Percentiles rank a stretch among this genome's conserved stretches.
phyloP scores from a whole-genome alignment of 2,888 invertebrate genomes.

The Agrochola macilenta region DNA sequence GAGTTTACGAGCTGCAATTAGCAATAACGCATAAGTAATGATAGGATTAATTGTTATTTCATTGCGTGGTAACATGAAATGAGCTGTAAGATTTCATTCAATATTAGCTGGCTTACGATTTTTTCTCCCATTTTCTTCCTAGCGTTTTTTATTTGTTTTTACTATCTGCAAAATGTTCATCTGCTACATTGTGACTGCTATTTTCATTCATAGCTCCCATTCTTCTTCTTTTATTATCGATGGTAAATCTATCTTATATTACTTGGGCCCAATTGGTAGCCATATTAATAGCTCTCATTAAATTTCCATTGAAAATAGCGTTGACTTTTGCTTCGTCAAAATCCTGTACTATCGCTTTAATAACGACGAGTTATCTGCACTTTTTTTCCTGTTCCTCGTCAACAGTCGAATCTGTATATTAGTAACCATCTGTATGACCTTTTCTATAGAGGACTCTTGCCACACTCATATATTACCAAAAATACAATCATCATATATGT shows the following conservation, averaged over 20 bases:
- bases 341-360: too few species aligned
- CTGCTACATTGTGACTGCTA: background rate
- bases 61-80: constrained; percentile 7
- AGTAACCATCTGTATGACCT: too few species aligned
- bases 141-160: background rate
- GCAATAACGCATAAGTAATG: constrained; percentile 14
- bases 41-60: constrained; percentile 26
- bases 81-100: constrained; percentile 3
- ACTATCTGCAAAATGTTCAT: background rate
- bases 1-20: constrained; percentile 38
- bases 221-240: too few species aligned
- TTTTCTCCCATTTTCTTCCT: background rate
- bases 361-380: background rate
- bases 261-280: background rate
- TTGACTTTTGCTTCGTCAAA: background rate
- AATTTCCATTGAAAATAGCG: background rate
- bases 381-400: background rate
- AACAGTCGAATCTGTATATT: background rate
- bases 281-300: background rate
- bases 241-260: too few species aligned
- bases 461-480: too few species aligned
- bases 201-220: too few species aligned
- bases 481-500: too few species aligned
- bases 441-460: background rate
- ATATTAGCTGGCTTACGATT: background rate